Base-by-base conservation (phyloP, 2,113 vertebrate species). In the Oreochromis niloticus region DNA sequence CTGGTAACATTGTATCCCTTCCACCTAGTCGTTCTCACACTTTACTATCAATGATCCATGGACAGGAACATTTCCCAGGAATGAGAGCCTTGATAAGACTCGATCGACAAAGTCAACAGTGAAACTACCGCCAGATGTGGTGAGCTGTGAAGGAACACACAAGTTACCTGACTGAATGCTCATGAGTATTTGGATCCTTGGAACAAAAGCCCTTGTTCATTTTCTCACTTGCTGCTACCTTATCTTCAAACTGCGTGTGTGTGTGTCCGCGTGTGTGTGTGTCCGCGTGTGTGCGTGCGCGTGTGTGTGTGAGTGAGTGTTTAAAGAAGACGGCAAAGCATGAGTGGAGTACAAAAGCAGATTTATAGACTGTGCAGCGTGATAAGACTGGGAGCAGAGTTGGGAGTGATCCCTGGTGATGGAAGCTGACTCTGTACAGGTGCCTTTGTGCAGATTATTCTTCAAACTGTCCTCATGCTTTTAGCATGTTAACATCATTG, bases 21-120 rank as follows among this genome's bases (percentile, higher is more conserved):
- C 63, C 85, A 86, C 78, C 85, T 89, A 63, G 55, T 80, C 43
- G 79, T 93, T 94, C 94, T 94, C 94, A 94, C 89, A 92, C 91
- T 88, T 90, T 68, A 81, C 82, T 94, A 92, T 94, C 93, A 92
- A 87, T 85, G 82, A 86, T 73, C 19, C 82, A 81, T 14, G 61
- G 87, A 89, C 43, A 80, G 36, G 22, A 88, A 87, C n/a, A 61
- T 56, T 89, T 91, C 86, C 86, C 91, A 92, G 71, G 89, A 87
- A 88, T 88, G 83, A 87, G 48, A 91, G 85, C 82, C 84, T 80
- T 85, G 92, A 95, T 94, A 94, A 94, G 92, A 83, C 36, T 30
- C 6, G 55, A 91, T 92, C 79, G 32, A 92, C 87, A 90, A 90
- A 92, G 92, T 92, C 82, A 94, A 94, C 91, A 93, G 54, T 86